A percentile compares a stretch with the other conserved stretches of the same genome.
Conservation (phyloP, 2,888 invertebrate genomes). For the Vesta saturnalis region DNA sequence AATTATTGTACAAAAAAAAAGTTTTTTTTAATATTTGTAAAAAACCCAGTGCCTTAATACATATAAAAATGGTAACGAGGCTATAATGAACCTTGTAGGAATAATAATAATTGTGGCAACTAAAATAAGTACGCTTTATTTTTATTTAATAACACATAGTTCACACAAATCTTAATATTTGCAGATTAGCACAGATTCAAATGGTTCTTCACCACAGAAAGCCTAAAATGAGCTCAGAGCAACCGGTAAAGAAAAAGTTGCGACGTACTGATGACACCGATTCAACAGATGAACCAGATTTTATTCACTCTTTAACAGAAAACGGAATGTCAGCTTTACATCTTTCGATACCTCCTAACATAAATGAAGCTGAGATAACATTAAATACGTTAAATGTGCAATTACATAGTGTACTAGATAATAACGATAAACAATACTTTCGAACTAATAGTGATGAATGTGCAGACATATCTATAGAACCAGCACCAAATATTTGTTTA, state of each 20-base stretch:
- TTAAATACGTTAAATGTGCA: constrained; percentile 52
- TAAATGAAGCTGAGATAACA: constrained; percentile 57
- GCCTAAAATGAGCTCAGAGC: constrained; percentile 77
- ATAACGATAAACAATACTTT: constrained; percentile 46
- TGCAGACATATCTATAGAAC: constrained; percentile 38
- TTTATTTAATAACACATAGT: background rate
- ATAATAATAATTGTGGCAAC: background rate
- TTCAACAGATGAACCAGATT: constrained; percentile 68
- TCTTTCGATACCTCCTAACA: constrained; percentile 52
- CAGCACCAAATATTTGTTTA: constrained; percentile 40
- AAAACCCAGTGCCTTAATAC: background rate
- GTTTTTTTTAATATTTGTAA: constrained; percentile 5
- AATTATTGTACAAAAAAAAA: constrained; percentile 46
- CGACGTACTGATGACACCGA: constrained; percentile 71
- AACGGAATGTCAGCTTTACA: constrained; percentile 58
- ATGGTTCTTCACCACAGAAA: constrained; percentile 75
- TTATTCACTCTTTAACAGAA: constrained; percentile 64
- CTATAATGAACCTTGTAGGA: too few relatives aligned
- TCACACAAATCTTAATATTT: background rate
- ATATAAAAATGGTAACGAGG: too few relatives aligned
- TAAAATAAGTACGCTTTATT: background rate
- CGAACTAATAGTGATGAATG: constrained; percentile 41
- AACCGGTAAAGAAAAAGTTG: constrained; percentile 86
- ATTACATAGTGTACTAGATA: constrained; percentile 34
- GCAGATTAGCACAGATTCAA: constrained; percentile 50